These are phyloP conservation scores for Corythornis vintsioides DNA, from an alignment of 2,113 vertebrate species.

Conservation along the genomic window DNA sequence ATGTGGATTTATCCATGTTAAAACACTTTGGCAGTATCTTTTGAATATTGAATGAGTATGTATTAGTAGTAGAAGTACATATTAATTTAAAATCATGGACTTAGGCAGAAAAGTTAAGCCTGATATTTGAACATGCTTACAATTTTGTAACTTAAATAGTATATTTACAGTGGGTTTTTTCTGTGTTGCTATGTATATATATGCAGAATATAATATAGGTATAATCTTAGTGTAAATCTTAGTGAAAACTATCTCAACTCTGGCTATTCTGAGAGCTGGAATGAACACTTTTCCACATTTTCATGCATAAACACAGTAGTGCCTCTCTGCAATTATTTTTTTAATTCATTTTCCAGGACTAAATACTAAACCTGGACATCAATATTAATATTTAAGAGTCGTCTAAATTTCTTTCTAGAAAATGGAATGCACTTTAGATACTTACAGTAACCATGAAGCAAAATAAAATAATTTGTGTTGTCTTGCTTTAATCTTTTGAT, in stretches of 20 bases:
- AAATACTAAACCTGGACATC: background rate
- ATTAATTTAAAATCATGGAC: background rate
- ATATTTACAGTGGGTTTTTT: no score
- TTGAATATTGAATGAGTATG: background rate
- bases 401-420: background rate
- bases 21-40: background rate
- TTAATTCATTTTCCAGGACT: background rate
- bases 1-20: background rate
- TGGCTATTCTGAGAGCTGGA: background rate
- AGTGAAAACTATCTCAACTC: background rate
- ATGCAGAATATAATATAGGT: no score
- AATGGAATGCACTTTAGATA: background rate
- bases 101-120: background rate
- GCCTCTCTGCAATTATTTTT: background rate
- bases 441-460: background rate
- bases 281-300: background rate
- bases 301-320: background rate
- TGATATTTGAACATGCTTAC: background rate
- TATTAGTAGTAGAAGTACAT: background rate
- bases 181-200: no score
- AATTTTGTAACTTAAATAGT: no score
- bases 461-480: background rate
- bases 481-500: conserved; percentile 18
- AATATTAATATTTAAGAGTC: background rate
- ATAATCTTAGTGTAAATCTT: background rate